Base-by-base conservation (phyloP, 2,888 invertebrate species). In the Nephrotoma appendiculata region DNA sequence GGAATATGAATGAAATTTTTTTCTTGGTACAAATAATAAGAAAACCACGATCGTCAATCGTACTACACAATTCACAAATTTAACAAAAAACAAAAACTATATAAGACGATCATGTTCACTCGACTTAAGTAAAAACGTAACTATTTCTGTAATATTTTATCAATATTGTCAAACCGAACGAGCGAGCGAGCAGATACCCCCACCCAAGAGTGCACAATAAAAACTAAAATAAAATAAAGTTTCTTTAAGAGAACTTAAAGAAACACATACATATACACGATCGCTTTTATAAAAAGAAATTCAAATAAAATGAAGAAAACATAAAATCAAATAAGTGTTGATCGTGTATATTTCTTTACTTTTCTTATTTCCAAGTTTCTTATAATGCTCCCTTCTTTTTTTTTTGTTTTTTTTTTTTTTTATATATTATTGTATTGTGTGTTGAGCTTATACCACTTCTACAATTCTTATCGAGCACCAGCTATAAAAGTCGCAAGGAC, bases 401-500 rank as follows among this genome's bases (percentile, higher is more conserved):
- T 84, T 71, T 71, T 9, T 2, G 3, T 71, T 3, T 31, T 31
- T 31, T 71, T 31, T 84, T 84, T 84, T 84, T 71, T 71, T 31
- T 12, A 4, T 19, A 7, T 31, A 31, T 31, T 71, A 12, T 71
- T 19, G 71, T 71, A 71, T 71, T 31, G 71, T 71, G 31, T 71
- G 71, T 71, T 71, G 71, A 84, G 84, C 84, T 84, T 43, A 84
- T 43, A 42, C 85, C 85, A 85, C 85, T 85, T 85, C 44, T 44
- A 42, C 85, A 85, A 44, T 85, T 52, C 86, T 86, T 57, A 41
- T 87, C 52, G 86, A 89, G 89, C 91, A 89, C 89, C 88, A 90
- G 90, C 90, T 91, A 91, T 91, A 91, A 91, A 91, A 91, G 91
- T 91, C 89, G 91, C 91, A 91, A 91, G 91, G 91, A 91, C 91